Conservation (phyloP, 2,113 vertebrate genomes). For the Sula dactylatra region DNA sequence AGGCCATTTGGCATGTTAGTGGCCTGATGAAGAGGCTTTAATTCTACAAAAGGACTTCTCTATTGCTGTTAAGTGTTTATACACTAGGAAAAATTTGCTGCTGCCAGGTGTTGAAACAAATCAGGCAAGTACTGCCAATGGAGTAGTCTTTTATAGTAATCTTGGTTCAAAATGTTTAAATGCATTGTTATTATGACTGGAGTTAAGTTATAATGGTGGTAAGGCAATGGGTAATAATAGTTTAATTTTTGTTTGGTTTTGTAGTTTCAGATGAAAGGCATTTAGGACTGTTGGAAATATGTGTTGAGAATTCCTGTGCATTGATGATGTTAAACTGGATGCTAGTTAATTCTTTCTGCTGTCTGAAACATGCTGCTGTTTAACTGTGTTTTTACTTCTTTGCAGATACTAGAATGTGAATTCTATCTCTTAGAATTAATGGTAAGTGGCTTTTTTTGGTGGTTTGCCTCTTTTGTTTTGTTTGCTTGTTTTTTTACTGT, state of each 20-base stretch:
- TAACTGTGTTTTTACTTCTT: constrained; percentile 31
- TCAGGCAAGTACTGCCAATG: not conserved
- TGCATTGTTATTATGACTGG: not conserved
- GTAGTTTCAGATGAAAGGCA: not conserved
- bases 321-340: not conserved
- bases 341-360: not conserved
- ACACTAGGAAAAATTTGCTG: not conserved
- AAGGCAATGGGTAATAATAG: not conserved
- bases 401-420: constrained; percentile 98
- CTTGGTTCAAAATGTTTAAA: not conserved
- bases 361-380: not conserved
- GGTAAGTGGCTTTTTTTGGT: constrained; percentile 76
- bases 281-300: not conserved
- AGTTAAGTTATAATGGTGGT: not conserved
- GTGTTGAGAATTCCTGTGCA: not conserved
- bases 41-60: not conserved
- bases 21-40: not conserved
- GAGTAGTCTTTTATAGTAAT: not conserved
- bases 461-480: not conserved
- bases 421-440: constrained; percentile 99
- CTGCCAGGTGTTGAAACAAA: not conserved
- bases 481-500: not conserved
- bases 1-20: not conserved
- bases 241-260: not conserved
- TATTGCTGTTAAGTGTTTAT: not conserved